phyloP scores from a whole-genome alignment of 2,888 invertebrate species.

The Caenorhabditis wallacei region DNA sequence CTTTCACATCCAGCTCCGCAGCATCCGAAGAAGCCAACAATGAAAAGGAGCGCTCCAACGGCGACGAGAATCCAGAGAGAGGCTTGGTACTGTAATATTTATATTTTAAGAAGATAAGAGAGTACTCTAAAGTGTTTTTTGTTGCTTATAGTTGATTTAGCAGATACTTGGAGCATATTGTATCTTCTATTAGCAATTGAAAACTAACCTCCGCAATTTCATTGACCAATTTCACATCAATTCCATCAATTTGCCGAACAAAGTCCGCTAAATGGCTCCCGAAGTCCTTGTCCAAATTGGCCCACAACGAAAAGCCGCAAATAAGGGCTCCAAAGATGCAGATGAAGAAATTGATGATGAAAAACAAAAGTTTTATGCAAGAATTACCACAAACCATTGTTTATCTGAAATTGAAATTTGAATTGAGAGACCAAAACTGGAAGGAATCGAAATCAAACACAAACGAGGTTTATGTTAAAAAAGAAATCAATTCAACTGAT shows the following conservation, averaged over 20 bases:
- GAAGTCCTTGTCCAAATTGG: conserved; percentile 81
- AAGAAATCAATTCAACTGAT: conserved; percentile 7
- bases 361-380: conserved; percentile 80
- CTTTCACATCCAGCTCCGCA: conserved; percentile 82
- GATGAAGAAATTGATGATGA: conserved; percentile 78
- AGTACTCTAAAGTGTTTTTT: too few relatives aligned
- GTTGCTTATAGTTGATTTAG: too few relatives aligned
- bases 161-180: too few relatives aligned
- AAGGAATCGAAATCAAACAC: neutral
- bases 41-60: conserved; percentile 79
- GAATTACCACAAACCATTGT: conserved; percentile 81
- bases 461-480: conserved; percentile 2
- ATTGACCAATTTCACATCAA: conserved; percentile 65
- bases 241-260: conserved; percentile 65
- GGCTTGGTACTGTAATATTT: conserved; percentile 80
- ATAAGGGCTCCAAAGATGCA: conserved; percentile 80
- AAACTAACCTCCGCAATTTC: conserved; percentile 76
- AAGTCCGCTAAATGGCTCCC: conserved; percentile 69
- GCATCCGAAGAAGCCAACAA: conserved; percentile 82
- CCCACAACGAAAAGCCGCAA: conserved; percentile 82
- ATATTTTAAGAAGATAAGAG: neutral
- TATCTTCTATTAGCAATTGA: too few relatives aligned
- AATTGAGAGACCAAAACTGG: neutral
- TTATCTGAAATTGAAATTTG: neutral
- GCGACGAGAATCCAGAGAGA: conserved; percentile 82